A percentile compares a stretch with the other conserved stretches of the same genome.
phyloP scores from a whole-genome alignment of 2,888 invertebrate genomes.

The Dermolepida albohirtum region DNA sequence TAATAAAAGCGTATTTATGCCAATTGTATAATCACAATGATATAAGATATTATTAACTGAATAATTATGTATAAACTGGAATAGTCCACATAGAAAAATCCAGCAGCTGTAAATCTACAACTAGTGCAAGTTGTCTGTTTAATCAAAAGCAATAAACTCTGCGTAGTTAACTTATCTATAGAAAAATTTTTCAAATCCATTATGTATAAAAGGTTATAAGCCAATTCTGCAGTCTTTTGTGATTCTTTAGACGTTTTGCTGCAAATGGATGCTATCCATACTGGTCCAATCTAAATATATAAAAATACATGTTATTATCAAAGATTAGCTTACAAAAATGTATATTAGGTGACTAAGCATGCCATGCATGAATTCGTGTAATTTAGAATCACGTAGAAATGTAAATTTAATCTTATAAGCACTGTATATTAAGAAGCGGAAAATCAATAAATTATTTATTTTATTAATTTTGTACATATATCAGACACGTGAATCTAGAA shows the following conservation, averaged over 20 bases:
- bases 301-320: background rate
- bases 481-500: no score
- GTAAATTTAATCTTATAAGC: no score
- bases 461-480: no score
- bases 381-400: no score
- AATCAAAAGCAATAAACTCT: slow-evolving; percentile 10
- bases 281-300: slow-evolving; percentile 14
- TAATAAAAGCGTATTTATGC: no score
- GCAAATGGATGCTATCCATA: slow-evolving; percentile 28
- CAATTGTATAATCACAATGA: slow-evolving; percentile 16
- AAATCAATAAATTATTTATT: no score
- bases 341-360: no score
- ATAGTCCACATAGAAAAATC: slow-evolving; percentile 18
- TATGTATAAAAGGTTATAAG: slow-evolving; percentile 9
- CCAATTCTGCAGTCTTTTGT: slow-evolving; percentile 9
- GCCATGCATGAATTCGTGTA: no score
- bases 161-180: background rate
- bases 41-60: slow-evolving; percentile 18
- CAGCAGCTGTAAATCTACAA: slow-evolving; percentile 25
- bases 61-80: slow-evolving; percentile 22
- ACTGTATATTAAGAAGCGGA: no score
- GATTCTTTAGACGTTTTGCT: slow-evolving; percentile 17
- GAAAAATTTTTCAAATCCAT: background rate
- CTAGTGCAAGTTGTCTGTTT: slow-evolving; percentile 7
- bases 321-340: no score